These are phyloP conservation scores for Arizona elegans DNA, from an alignment of 2,113 vertebrate species.

Conservation along the genomic window DNA sequence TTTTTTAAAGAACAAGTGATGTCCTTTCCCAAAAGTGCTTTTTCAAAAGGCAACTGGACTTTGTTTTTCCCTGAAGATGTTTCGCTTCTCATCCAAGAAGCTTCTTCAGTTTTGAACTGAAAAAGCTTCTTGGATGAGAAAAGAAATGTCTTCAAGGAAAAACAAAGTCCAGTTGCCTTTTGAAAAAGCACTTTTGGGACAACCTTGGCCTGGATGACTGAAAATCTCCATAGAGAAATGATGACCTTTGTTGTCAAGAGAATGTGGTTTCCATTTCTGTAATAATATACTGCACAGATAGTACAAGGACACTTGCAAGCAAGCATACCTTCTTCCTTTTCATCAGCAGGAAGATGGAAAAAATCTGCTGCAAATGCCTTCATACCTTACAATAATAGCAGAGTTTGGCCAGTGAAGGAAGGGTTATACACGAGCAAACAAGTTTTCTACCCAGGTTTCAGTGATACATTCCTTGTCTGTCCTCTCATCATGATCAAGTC, in stretches of 20 bases:
- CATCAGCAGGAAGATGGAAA: background rate
- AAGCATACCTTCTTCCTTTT: background rate
- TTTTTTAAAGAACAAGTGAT: background rate
- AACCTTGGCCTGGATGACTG: background rate
- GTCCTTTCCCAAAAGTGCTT: background rate
- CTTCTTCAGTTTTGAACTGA: background rate
- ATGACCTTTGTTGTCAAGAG: background rate
- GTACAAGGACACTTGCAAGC: background rate
- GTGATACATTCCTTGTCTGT: background rate
- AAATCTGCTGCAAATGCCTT: background rate
- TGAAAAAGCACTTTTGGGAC: background rate
- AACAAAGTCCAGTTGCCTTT: background rate
- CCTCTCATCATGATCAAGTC: background rate
- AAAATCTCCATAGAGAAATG: background rate
- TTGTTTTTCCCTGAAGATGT: background rate
- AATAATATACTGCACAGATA: background rate
- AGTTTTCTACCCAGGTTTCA: background rate
- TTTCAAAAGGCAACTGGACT: background rate
- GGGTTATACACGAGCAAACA: background rate
- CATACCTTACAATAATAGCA: background rate
- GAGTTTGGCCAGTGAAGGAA: background rate
- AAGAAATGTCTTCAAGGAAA: background rate
- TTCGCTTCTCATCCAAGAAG: background rate
- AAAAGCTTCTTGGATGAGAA: background rate
- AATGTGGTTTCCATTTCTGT: background rate